Conservation (phyloP, 2,113 vertebrate genomes). For the Tachysurus vachellii region DNA sequence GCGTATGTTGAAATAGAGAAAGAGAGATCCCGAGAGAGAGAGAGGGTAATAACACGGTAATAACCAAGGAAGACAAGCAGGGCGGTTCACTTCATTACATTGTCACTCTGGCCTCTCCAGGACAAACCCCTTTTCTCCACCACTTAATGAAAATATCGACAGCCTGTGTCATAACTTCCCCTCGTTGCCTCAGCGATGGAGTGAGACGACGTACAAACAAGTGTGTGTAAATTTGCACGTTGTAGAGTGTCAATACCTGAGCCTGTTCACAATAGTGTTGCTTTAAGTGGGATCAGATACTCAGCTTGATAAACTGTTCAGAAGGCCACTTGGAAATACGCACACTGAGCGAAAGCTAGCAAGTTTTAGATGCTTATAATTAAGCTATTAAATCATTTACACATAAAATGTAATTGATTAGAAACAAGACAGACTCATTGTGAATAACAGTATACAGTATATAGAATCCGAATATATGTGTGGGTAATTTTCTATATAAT, state of each 20-base stretch:
- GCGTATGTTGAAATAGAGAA: neutral
- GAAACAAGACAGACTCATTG: neutral
- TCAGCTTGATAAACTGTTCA: neutral
- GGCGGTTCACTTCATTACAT: constrained; percentile 46
- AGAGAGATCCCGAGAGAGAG: constrained; percentile 1
- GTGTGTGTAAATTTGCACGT: neutral
- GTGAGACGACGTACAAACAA: constrained; percentile 3
- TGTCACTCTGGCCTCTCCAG: constrained; percentile 37
- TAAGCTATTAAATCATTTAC: neutral
- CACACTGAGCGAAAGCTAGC: neutral
- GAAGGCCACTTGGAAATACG: neutral
- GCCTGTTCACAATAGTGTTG: neutral
- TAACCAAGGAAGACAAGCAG: constrained; percentile 32
- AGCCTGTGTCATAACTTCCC: constrained; percentile 52
- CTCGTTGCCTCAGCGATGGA: constrained; percentile 34
- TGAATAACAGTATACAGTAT: neutral
- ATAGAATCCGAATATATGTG: too few species aligned
- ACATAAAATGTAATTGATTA: neutral
- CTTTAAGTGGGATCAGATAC: neutral
- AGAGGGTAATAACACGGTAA: constrained; percentile 26
- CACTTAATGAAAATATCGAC: constrained; percentile 57
- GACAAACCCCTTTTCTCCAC: constrained; percentile 38
- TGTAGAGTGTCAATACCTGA: neutral
- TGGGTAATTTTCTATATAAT: neutral
- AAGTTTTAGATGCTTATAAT: neutral